Evolutionary conservation across 2,113 vertebrate species (phyloP).

Genomic region (Hyla sarda): DNA sequence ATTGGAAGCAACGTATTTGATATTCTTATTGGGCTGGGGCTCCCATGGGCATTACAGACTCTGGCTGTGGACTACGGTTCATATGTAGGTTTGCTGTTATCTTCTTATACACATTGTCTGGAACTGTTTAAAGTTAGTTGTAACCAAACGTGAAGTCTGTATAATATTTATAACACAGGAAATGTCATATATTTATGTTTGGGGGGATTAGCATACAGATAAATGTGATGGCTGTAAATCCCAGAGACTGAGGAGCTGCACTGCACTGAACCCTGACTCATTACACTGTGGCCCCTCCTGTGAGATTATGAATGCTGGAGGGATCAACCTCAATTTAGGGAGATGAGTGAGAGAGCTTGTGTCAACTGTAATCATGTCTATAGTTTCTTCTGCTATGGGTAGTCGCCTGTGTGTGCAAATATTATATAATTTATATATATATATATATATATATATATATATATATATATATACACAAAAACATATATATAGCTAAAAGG

Average conservation of each 20-base stretch:
- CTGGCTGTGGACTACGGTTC: conserved; percentile 92
- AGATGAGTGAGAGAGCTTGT: conserved; percentile 8
- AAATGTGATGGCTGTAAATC: neutral
- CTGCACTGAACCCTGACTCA: neutral
- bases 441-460: too few relatives aligned
- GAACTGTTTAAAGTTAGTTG: neutral
- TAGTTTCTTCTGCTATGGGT: neutral
- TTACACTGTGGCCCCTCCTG: neutral
- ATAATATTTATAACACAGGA: neutral
- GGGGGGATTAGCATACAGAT: neutral
- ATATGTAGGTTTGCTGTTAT: conserved; percentile 78
- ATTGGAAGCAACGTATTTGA: conserved; percentile 98
- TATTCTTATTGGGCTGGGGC: conserved; percentile 92
- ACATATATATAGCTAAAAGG: neutral
- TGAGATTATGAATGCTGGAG: neutral
- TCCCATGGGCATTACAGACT: conserved; percentile 93
- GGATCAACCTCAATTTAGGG: neutral
- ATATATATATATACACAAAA: too few relatives aligned
- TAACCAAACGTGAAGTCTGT: neutral
- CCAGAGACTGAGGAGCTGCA: neutral
- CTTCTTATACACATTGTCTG: neutral
- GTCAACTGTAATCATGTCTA: neutral
- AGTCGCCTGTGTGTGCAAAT: neutral
- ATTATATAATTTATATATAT: too few relatives aligned
- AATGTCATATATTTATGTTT: neutral